Percentiles rank a stretch among this genome's conserved stretches.
phyloP scores from a whole-genome alignment of 1,140 invertebrate species.

The Aphidius gifuensis region DNA sequence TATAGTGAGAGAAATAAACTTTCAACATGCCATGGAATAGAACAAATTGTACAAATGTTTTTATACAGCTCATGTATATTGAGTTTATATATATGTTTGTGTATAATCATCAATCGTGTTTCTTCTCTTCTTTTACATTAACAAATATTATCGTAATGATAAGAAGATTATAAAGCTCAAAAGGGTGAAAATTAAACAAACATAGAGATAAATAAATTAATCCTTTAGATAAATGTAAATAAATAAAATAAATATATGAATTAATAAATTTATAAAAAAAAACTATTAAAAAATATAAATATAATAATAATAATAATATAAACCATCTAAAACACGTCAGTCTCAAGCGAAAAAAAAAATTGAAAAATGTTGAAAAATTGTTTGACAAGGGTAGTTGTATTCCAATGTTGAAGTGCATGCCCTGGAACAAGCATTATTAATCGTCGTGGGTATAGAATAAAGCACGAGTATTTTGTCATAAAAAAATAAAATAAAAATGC shows the following conservation, averaged over 20 bases:
- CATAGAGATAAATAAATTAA: too few relatives aligned
- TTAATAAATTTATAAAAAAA: background rate
- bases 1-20: conserved; percentile 16
- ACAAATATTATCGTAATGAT: conserved; percentile 8
- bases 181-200: too few relatives aligned
- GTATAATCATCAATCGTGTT: conserved; percentile 3
- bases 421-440: conserved; percentile 24
- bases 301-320: too few relatives aligned
- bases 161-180: background rate
- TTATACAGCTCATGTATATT: background rate
- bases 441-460: conserved; percentile 10
- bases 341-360: background rate
- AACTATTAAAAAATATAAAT: background rate
- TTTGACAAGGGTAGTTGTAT: conserved; percentile 5
- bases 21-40: conserved; percentile 15
- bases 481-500: background rate
- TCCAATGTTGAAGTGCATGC: conserved; percentile 13
- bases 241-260: background rate
- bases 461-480: conserved; percentile 21
- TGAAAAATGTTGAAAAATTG: conserved; percentile 17
- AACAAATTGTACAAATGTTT: background rate
- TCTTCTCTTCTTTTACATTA: background rate
- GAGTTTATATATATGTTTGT: background rate
- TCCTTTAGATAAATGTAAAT: too few relatives aligned
- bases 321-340: background rate